Evolutionary conservation across 2,797 vertebrate species (phyloP).

Genomic region (Anisognathus igniventris): DNA sequence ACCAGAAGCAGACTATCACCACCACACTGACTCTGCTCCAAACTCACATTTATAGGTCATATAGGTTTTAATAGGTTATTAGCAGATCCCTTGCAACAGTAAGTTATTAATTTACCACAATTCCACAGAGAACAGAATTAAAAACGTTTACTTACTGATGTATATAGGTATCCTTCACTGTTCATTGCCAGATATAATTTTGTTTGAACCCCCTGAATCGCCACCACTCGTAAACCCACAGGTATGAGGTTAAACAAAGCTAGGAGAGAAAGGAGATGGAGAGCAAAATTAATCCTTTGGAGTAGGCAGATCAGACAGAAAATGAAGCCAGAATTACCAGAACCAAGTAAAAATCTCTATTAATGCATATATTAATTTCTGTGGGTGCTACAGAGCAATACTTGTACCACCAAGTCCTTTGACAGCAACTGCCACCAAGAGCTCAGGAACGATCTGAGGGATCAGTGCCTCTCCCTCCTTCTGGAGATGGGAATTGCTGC

Average conservation of each 20-base stretch:
- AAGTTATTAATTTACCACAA: neutral
- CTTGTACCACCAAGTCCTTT: neutral
- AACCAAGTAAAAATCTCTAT: neutral
- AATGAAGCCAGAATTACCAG: neutral
- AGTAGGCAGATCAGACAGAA: neutral
- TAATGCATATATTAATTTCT: neutral
- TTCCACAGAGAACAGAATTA: neutral
- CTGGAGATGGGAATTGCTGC: neutral
- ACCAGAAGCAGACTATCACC: neutral
- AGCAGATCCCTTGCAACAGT: neutral
- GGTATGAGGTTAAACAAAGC: conserved; percentile 99
- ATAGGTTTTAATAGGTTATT: neutral
- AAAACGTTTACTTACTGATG: conserved; percentile 87
- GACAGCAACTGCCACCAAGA: neutral
- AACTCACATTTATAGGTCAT: neutral
- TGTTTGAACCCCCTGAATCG: conserved; percentile 98
- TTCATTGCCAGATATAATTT: conserved; percentile 99
- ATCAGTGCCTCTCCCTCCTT: accelerated
- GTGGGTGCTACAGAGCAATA: neutral
- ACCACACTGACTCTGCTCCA: neutral
- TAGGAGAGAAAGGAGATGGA: conserved; percentile 70
- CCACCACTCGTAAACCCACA: conserved; percentile 98
- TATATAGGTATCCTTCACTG: conserved; percentile 96
- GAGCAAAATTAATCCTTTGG: conserved; percentile 33
- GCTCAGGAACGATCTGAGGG: neutral